Conservation (phyloP, 2,888 invertebrate species). For the Brenthis daphne region DNA sequence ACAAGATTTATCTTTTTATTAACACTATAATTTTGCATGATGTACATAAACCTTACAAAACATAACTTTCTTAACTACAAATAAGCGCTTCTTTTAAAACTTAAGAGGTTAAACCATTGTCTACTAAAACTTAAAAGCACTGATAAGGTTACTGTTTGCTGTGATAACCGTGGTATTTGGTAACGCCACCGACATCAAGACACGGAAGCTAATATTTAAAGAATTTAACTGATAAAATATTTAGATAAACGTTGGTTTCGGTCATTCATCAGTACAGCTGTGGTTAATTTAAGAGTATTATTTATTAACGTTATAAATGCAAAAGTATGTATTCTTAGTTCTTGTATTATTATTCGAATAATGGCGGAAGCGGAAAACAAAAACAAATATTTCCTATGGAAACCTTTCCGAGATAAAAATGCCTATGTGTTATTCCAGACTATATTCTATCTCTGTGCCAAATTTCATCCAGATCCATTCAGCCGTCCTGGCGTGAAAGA, state of each 20-base stretch:
- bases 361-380: too few relatives aligned
- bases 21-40: background rate
- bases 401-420: too few relatives aligned
- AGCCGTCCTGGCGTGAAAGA: too few relatives aligned
- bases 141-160: slow-evolving; percentile 28
- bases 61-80: background rate
- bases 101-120: slow-evolving; percentile 11
- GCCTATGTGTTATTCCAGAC: too few relatives aligned
- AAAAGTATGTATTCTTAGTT: too few relatives aligned
- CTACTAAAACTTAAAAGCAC: slow-evolving; percentile 6
- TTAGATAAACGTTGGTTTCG: slow-evolving; percentile 38
- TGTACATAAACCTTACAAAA: background rate
- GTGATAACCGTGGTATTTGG: slow-evolving; percentile 35
- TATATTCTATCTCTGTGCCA: too few relatives aligned
- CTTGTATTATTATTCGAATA: too few relatives aligned
- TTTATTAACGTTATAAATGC: background rate
- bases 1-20: background rate
- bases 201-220: slow-evolving; percentile 72
- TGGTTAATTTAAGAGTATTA: slow-evolving; percentile 1
- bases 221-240: slow-evolving; percentile 53
- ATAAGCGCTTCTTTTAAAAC: slow-evolving; percentile 24
- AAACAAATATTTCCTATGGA: too few relatives aligned
- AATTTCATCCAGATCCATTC: too few relatives aligned
- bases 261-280: slow-evolving; percentile 25
- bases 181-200: slow-evolving; percentile 37